Evolutionary conservation across 2,113 vertebrate species (phyloP).

Genomic region (Nanorana parkeri): DNA sequence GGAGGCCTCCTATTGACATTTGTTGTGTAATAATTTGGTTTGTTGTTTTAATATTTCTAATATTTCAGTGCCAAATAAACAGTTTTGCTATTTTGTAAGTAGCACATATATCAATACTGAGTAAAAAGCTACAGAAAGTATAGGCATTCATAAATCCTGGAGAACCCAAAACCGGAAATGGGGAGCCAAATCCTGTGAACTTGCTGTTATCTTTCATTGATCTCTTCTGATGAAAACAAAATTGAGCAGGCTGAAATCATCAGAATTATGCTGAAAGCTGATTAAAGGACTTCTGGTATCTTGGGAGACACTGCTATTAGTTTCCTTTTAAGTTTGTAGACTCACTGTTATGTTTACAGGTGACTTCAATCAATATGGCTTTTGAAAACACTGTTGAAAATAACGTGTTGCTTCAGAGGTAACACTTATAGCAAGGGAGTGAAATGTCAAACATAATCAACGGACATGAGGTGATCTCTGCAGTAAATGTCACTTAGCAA

Average conservation of each 20-base stretch:
- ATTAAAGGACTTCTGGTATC: slow-evolving; percentile 32
- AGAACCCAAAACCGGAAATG: background rate
- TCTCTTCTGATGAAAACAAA: slow-evolving; percentile 9
- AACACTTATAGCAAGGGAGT: slow-evolving; percentile 27
- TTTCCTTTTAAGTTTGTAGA: slow-evolving; percentile 20
- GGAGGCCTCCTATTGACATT: no score
- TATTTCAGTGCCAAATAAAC: no score
- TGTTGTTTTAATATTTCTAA: no score
- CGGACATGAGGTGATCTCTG: slow-evolving; percentile 46
- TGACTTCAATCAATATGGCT: slow-evolving; percentile 51
- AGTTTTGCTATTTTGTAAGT: no score
- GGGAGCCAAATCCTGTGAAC: background rate
- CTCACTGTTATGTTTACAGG: slow-evolving; percentile 8
- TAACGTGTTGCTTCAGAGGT: slow-evolving; percentile 45
- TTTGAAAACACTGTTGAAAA: slow-evolving; percentile 37
- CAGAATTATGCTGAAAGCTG: background rate
- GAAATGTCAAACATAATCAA: slow-evolving; percentile 53
- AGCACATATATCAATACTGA: no score
- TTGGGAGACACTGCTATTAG: slow-evolving; percentile 22
- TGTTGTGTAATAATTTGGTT: no score
- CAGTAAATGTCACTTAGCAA: slow-evolving; percentile 57
- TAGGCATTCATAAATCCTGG: no score
- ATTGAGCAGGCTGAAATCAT: background rate
- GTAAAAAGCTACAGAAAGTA: no score
- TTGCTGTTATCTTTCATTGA: slow-evolving; percentile 2